Conservation (phyloP, 35 echinoderm and acorn worm species). For the Lytechinus pictus region DNA sequence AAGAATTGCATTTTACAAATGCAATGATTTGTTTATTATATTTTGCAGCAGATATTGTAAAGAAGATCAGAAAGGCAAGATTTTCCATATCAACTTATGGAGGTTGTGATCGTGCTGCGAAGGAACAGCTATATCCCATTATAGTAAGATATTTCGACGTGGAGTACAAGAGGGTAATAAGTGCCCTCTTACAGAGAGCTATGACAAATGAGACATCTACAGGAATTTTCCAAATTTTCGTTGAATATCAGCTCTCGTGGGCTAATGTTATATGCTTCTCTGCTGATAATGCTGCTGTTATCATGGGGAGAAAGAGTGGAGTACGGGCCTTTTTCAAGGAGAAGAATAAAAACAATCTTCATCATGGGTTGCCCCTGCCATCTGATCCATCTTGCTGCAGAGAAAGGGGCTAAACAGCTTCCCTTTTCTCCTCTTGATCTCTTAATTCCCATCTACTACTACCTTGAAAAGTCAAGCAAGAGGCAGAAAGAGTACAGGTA, state of each 20-base stretch:
- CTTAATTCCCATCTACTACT: slow-evolving; percentile 38
- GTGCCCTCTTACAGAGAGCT: slow-evolving; percentile 47
- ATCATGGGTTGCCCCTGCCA: slow-evolving; percentile 59
- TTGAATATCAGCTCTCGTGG: slow-evolving; percentile 45
- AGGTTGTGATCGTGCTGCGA: slow-evolving; percentile 61
- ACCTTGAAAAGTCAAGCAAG: slow-evolving; percentile 12
- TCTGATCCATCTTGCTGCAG: slow-evolving; percentile 51
- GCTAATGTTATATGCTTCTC: slow-evolving; percentile 56
- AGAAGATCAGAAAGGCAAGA: not conserved
- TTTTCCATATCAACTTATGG: slow-evolving; percentile 75
- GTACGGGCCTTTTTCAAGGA: slow-evolving; percentile 49
- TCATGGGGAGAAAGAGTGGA: slow-evolving; percentile 48
- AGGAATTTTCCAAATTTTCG: slow-evolving; percentile 27
- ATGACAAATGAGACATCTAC: slow-evolving; percentile 53
- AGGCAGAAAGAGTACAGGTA: slow-evolving; percentile 21
- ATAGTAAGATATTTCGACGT: slow-evolving; percentile 60
- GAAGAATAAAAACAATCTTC: slow-evolving; percentile 51
- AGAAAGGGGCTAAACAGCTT: slow-evolving; percentile 56
- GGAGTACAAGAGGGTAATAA: slow-evolving; percentile 35
- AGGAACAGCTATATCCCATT: slow-evolving; percentile 66
- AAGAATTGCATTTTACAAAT: too few relatives aligned
- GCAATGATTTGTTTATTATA: too few relatives aligned
- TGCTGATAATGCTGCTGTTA: slow-evolving; percentile 65
- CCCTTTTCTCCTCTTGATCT: slow-evolving; percentile 43
- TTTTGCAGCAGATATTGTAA: too few relatives aligned